These are phyloP conservation scores for Tribolium castaneum DNA, from an alignment of 1,140 invertebrate genomes.

Conservation along the genomic window DNA sequence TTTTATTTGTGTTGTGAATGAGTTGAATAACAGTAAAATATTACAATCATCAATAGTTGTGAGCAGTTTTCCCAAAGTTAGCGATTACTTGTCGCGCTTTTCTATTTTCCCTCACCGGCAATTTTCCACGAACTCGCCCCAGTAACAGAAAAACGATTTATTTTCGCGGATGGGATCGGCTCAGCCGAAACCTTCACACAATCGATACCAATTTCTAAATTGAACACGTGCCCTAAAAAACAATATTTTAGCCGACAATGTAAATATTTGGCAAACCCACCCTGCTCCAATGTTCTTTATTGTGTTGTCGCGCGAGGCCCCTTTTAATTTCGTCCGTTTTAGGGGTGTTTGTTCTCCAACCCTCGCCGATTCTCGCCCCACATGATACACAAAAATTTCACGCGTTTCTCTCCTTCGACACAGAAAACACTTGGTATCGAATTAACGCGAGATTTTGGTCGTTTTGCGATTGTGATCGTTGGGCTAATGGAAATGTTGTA, in stretches of 20 bases:
- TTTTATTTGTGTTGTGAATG: no score
- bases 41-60: background rate
- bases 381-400: background rate
- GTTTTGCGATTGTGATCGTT: no score
- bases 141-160: background rate
- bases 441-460: no score
- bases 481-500: background rate
- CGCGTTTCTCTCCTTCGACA: no score
- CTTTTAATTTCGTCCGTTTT: constrained; percentile 39
- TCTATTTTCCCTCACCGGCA: background rate
- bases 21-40: no score
- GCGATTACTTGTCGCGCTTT: background rate
- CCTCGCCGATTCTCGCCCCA: constrained; percentile 1
- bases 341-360: constrained; percentile 28
- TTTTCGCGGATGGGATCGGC: constrained; percentile 17
- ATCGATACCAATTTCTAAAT: constrained; percentile 52
- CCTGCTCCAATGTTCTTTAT: constrained; percentile 47
- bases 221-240: constrained; percentile 44
- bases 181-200: constrained; percentile 35
- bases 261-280: constrained; percentile 47
- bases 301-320: constrained; percentile 44
- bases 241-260: constrained; percentile 49
- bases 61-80: background rate
- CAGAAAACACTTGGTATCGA: no score
- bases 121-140: constrained; percentile 15